These are phyloP conservation scores for Cryptoprocta ferox DNA, from an alignment of 2,797 vertebrate species.

Conservation along the genomic window DNA sequence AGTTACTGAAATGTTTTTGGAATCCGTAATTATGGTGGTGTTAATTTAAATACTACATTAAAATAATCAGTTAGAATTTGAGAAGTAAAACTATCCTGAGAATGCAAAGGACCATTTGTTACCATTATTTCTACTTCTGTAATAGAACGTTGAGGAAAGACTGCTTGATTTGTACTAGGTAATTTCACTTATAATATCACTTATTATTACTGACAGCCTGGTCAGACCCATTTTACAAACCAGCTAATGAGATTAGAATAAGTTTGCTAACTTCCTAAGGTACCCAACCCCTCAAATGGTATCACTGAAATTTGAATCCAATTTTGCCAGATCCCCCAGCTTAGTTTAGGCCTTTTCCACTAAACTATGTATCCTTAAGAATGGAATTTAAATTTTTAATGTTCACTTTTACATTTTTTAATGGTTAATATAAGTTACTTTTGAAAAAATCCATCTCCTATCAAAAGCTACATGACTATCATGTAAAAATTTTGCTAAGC, in stretches of 20 bases:
- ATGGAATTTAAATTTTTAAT: constrained; percentile 30
- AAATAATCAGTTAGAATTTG: constrained; percentile 7
- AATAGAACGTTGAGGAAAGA: not conserved
- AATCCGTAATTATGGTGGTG: not conserved
- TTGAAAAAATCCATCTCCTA: not conserved
- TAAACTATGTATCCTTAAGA: not conserved
- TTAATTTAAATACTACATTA: not conserved
- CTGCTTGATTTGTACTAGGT: not conserved
- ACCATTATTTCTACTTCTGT: not conserved
- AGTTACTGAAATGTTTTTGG: not conserved
- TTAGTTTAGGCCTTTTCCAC: not conserved
- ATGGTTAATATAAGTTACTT: not conserved
- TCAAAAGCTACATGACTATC: not conserved
- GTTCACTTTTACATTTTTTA: not conserved
- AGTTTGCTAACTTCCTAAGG: not conserved
- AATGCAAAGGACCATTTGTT: not conserved
- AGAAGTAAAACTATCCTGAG: not conserved
- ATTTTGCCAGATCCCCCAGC: not conserved
- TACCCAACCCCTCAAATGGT: not conserved
- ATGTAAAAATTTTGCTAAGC: constrained; percentile 15
- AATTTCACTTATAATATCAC: not conserved
- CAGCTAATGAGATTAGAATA: not conserved
- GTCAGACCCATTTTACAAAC: not conserved
- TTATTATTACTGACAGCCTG: not conserved
- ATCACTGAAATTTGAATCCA: not conserved